Evolutionary conservation across 2,113 vertebrate species (phyloP).

Genomic region (Ascaphus truei): DNA sequence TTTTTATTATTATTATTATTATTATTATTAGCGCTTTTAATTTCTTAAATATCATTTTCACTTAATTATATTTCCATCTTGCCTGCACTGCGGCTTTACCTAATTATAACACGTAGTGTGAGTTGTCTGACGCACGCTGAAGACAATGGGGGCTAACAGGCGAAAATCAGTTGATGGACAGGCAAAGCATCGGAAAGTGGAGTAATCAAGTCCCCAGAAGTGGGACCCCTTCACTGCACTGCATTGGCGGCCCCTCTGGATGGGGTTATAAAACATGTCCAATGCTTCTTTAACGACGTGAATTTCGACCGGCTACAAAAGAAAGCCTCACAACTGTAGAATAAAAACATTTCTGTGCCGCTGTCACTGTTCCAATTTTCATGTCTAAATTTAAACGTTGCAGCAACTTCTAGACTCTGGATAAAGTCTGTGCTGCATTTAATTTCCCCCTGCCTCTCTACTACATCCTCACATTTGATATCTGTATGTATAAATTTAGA

Average conservation of each 20-base stretch:
- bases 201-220: too few species aligned
- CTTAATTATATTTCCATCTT: slow-evolving; percentile 19
- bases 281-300: too few species aligned
- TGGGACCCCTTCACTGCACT: too few species aligned
- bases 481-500: slow-evolving; percentile 53
- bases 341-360: slow-evolving; percentile 40
- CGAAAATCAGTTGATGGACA: slow-evolving; percentile 9
- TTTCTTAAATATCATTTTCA: background rate
- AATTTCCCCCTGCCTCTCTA: slow-evolving; percentile 52
- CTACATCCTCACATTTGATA: slow-evolving; percentile 54
- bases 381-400: slow-evolving; percentile 67
- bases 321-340: too few species aligned
- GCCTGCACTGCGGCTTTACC: background rate
- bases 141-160: slow-evolving; percentile 18
- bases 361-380: slow-evolving; percentile 54
- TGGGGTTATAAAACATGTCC: too few species aligned
- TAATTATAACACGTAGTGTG: slow-evolving; percentile 2
- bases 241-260: too few species aligned
- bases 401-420: slow-evolving; percentile 55
- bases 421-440: slow-evolving; percentile 45
- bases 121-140: background rate
- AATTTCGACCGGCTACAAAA: too few species aligned
- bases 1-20: too few species aligned
- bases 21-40: too few species aligned
- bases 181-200: too few species aligned